phyloP scores from a whole-genome alignment of 37 sponge, comb jelly and placozoan species.

The Amphimedon queenslandica region DNA sequence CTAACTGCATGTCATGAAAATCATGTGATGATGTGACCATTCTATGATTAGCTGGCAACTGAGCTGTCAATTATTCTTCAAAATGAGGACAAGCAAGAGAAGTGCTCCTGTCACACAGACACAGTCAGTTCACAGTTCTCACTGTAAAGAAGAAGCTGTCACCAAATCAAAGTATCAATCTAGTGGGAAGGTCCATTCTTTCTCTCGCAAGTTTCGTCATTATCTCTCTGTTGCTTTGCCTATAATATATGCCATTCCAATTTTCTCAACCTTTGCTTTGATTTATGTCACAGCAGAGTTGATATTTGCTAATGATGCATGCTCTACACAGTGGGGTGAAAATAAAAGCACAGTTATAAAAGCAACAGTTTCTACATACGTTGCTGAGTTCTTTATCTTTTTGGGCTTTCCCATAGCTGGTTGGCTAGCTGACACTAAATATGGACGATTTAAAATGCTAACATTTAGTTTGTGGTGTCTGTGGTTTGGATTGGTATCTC shows the following conservation, averaged over 20 bases:
- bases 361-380: neutral
- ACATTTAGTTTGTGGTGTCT: neutral
- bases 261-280: neutral
- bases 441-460: neutral
- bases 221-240: neutral
- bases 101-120: too few species aligned
- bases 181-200: too few species aligned
- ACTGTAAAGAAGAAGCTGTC: too few species aligned
- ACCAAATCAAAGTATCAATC: too few species aligned
- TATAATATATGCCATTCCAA: neutral
- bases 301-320: neutral
- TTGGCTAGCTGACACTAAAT: conserved; percentile 6
- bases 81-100: too few species aligned
- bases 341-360: neutral
- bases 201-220: too few species aligned
- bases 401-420: conserved; percentile 1
- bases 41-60: too few species aligned
- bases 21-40: too few species aligned
- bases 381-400: neutral
- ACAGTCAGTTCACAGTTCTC: too few species aligned
- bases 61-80: too few species aligned
- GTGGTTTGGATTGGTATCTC: neutral
- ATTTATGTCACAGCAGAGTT: neutral
- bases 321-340: neutral
- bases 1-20: too few species aligned